phyloP scores from a whole-genome alignment of 2,888 invertebrate genomes.

The Rambutsinella grinnellia region DNA sequence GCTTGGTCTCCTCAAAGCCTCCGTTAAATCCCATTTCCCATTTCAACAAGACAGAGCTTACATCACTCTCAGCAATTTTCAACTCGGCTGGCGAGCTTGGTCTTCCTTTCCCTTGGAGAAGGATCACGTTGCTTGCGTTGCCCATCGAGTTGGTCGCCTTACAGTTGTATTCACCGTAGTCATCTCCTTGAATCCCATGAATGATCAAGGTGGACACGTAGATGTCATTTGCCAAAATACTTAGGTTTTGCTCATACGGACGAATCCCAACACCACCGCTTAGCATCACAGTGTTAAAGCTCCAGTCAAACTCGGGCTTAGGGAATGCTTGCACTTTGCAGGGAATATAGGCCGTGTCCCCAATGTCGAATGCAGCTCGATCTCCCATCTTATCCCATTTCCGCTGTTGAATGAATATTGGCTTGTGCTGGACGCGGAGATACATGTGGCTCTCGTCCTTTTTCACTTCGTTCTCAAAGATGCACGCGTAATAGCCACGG shows the following conservation, averaged over 20 bases:
- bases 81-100: conserved; percentile 86
- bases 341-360: conserved; percentile 87
- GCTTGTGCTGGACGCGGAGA: conserved; percentile 90
- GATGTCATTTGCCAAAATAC: conserved; percentile 85
- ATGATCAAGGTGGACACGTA: conserved; percentile 84
- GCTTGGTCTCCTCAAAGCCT: conserved; percentile 87
- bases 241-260: conserved; percentile 83
- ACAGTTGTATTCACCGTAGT: conserved; percentile 94
- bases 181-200: conserved; percentile 81
- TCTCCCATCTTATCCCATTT: conserved; percentile 73
- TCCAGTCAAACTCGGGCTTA: conserved; percentile 94
- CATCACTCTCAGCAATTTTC: conserved; percentile 80
- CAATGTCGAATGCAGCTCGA: conserved; percentile 84
- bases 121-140: conserved; percentile 73
- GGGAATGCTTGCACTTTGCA: conserved; percentile 94
- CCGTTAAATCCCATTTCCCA: conserved; percentile 95
- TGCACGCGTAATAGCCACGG: conserved; percentile 88
- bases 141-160: conserved; percentile 88
- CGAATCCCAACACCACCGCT: conserved; percentile 58
- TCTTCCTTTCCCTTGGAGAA: conserved; percentile 86
- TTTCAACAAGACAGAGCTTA: conserved; percentile 82
- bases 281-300: conserved; percentile 73
- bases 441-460: conserved; percentile 91
- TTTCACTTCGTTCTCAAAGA: conserved; percentile 91
- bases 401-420: conserved; percentile 86